Percentiles rank a stretch among this genome's conserved stretches.
Conservation (phyloP, 2,888 invertebrate genomes). For the Xestia rhomboidea region DNA sequence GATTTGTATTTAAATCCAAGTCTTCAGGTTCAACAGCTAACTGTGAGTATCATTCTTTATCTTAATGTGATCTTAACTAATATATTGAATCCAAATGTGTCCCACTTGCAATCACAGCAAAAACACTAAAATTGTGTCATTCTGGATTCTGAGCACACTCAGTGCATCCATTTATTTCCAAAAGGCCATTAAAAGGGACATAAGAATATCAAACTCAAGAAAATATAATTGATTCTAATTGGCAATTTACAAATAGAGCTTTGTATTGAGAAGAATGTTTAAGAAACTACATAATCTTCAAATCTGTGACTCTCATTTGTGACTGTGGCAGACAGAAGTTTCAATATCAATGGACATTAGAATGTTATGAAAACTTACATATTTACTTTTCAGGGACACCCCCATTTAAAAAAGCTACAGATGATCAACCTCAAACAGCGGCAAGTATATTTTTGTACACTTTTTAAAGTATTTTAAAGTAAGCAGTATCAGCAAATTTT, state of each 20-base stretch:
- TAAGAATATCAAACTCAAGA: not conserved
- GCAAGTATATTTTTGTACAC: constrained; percentile 41
- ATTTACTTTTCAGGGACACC: constrained; percentile 77
- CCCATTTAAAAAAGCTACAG: constrained; percentile 73
- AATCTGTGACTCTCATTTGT: not conserved
- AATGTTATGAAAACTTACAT: not conserved
- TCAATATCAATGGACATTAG: not conserved
- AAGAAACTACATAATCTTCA: not conserved
- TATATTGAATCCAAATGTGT: not conserved
- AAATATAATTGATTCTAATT: not conserved
- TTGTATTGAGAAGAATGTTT: not conserved
- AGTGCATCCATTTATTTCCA: not conserved
- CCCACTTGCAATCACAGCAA: not conserved
- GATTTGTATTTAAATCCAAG: constrained; percentile 83
- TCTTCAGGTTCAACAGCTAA: constrained; percentile 65
- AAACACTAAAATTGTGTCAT: not conserved
- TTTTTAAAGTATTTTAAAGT: no score
- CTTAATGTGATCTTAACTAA: not conserved
- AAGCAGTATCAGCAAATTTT: no score
- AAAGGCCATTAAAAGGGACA: not conserved
- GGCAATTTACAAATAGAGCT: not conserved
- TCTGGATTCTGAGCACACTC: not conserved
- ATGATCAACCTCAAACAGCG: constrained; percentile 32
- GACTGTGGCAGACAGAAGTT: not conserved
- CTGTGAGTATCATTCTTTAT: constrained; percentile 70